These are phyloP conservation scores for Aplidium turbinatum DNA, from an alignment of 23 tunicate genomes.

Conservation along the genomic window DNA sequence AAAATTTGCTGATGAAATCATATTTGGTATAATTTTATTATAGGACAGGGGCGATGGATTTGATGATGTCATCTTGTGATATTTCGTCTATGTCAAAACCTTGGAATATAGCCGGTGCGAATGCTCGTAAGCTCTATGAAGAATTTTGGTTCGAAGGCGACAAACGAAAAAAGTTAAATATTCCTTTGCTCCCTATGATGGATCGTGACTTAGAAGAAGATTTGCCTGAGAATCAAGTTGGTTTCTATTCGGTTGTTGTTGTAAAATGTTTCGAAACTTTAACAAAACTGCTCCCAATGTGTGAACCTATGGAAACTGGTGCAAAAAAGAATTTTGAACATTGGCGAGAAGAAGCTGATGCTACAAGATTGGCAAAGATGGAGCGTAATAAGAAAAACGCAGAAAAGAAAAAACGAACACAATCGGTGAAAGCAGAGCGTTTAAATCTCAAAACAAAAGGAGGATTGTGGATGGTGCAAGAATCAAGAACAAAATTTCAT, in stretches of 20 bases:
- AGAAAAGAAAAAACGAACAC: neutral
- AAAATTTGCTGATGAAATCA: too few relatives aligned
- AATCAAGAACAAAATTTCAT: too few relatives aligned
- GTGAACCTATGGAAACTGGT: constrained; percentile 43
- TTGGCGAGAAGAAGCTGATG: constrained; percentile 72
- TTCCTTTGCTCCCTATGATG: constrained; percentile 59
- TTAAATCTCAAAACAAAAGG: neutral
- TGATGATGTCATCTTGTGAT: constrained; percentile 81
- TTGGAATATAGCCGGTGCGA: constrained; percentile 53
- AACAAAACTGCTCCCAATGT: constrained; percentile 54
- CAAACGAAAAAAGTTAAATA: constrained; percentile 42
- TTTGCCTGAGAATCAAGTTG: constrained; percentile 63
- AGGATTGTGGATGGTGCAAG: constrained; percentile 21
- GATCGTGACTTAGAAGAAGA: constrained; percentile 62
- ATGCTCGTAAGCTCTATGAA: constrained; percentile 45
- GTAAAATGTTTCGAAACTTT: constrained; percentile 68
- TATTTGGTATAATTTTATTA: too few relatives aligned
- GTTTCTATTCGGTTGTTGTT: constrained; percentile 70
- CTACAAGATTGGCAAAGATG: constrained; percentile 11
- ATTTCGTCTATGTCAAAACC: constrained; percentile 61
- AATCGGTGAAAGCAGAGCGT: neutral
- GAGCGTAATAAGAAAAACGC: constrained; percentile 21
- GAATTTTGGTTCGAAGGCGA: constrained; percentile 91
- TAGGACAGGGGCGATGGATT: constrained; percentile 36
- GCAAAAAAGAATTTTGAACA: constrained; percentile 54